Evolutionary conservation across 2,113 vertebrate genomes (phyloP), one percentile per base, ranked within the genome.

Genomic region (Suncus etruscus): DNA sequence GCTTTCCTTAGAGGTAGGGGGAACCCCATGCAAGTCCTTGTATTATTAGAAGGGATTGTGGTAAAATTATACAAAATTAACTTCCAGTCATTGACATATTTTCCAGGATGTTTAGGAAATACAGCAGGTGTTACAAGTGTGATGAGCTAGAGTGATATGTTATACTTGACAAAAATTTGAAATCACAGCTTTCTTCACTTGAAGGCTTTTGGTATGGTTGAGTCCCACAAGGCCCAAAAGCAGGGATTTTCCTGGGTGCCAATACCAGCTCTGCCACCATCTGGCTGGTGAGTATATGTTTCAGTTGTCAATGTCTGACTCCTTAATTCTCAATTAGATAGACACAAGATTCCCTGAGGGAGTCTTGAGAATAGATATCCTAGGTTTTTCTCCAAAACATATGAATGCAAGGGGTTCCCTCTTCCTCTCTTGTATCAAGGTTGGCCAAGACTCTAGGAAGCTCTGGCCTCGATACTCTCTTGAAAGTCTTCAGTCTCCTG

Each of bases 401-500:
- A 72, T 6, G 68, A 92, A 79, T 86, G 32, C 47, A 27, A 1
- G 45, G 65, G 76, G 69, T 86, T 45, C 32, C 6, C 27, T 75
- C 63, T 83, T 81, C 25, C 10, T 47, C 24, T 80, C 63, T 69
- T 54, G 48, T 83, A 87, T 48, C 47, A 73, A 91, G 61, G 3
- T 65, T 94, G 86, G 82, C 83, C 79, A 48, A 68, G 79, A 32
- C 54, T 91, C 75, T 79, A 82, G 54, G 50, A 92, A 50, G 63
- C 58, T 48, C 68, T 87, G 81, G 68, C 75, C 66, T 66, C 72
- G 66, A 66, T 48, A 82, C 27, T 77, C 79, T 48, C 72, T 76
- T 79, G 83, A 75, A 92, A 92, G 79, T 39, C 90, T 90, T 83
- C 88, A 91, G 93, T 91, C 78, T 92, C 68, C 76, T 39, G 29